Evolutionary conservation across 2,113 vertebrate species (phyloP), one percentile per base, ranked within the genome.

Genomic region (Notiomystis cincta): DNA sequence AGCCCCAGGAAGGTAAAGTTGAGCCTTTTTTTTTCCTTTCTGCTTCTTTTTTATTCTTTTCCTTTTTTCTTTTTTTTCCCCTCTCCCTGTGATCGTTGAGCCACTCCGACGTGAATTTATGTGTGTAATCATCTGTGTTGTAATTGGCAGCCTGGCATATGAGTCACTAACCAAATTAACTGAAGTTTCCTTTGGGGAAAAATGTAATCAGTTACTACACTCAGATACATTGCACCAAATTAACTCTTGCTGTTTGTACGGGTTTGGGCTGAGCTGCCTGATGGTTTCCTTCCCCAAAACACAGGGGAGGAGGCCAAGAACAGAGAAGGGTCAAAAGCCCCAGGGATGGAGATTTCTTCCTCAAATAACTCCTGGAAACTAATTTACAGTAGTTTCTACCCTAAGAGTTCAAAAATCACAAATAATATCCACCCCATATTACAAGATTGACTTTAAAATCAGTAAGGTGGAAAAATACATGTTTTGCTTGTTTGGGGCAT

Each of bases 161-260:
- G 98, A 98, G 96, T 98, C 98, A 98, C 96, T 90, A 83, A 97
- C 97, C 97, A 97, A 98, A 98, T 98, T 98, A 98, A 98, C 98
- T 97, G 97, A 97, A 98, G 98, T 98, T 98, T 98, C 98, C 98
- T 98, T 97, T 97, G 96, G 98, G 98, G 98, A 97, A 98, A 98
- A 98, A 97, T 96, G 96, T 96, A 97, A 98, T 98, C 98, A 97
- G 97, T 97, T 97, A 96, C 89, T 98, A 97, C 96, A 94, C 97
- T 97, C 96, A 47, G 92, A 95, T 98, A 95, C 95, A 96, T 96
- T 97, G 96, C 95, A 98, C 95, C 95, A 96, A 97, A 98, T 97
- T 93, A 98, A 97, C 96, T 97, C 87, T 95, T 97, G 73, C 94
- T 69, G 88, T 88, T 94, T 96, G 87, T 4, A 37, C 1, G 57